phyloP scores from a whole-genome alignment of 1,140 invertebrate genomes.

The Penaeus japonicus region DNA sequence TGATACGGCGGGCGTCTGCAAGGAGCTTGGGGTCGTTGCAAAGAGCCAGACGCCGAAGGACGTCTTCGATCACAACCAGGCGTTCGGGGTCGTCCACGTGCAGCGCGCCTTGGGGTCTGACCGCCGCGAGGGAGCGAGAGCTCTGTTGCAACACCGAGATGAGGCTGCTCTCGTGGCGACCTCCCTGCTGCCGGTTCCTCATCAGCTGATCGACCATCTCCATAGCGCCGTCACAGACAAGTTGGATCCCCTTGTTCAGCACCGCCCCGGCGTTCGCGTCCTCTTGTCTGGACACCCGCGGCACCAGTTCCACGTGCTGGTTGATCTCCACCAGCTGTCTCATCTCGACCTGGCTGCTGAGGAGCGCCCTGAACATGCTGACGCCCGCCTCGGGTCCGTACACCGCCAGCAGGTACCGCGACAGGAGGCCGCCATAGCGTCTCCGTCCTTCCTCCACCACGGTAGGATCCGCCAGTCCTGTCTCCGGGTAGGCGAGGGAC shows the following conservation, averaged over 20 bases:
- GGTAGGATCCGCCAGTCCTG: background rate
- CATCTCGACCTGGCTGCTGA: constrained; percentile 25
- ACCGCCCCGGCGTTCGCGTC: background rate
- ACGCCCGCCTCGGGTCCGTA: background rate
- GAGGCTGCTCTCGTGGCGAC: background rate
- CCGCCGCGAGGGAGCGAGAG: background rate
- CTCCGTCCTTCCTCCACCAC: background rate
- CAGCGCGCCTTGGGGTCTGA: too few relatives aligned
- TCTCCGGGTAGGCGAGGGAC: constrained; percentile 31
- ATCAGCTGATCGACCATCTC: background rate
- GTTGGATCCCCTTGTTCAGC: background rate
- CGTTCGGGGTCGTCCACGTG: background rate
- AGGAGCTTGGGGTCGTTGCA: constrained; percentile 22
- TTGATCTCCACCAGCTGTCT: constrained; percentile 17
- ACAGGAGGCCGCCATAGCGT: constrained; percentile 15
- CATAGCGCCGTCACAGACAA: constrained; percentile 4
- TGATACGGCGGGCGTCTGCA: constrained; percentile 15
- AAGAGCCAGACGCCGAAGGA: background rate
- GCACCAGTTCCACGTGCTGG: constrained; percentile 14
- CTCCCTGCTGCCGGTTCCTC: background rate
- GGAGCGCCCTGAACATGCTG: background rate
- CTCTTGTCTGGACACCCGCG: background rate
- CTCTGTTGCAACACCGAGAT: too few relatives aligned
- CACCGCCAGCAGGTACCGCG: constrained; percentile 15
- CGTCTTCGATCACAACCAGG: background rate